Evolutionary conservation across 2,888 invertebrate genomes (phyloP), one percentile per base, ranked within the genome.

Genomic region (Laspeyria flexula): DNA sequence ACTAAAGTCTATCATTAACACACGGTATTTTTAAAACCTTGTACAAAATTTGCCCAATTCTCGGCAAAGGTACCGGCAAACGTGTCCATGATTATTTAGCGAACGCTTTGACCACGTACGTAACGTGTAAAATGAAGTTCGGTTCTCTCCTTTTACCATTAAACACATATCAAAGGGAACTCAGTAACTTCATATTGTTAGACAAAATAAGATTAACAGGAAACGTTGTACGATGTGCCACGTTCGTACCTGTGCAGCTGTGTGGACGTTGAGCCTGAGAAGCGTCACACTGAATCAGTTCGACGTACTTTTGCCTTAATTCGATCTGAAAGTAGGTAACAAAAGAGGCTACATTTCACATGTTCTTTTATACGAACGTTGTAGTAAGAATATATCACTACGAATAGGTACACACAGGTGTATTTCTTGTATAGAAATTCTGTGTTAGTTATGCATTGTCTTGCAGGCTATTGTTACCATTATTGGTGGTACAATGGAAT

Each of bases 111-210:
- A 25, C 7, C 4, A 25, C 25, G 25, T 7, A 25, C 25, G 25
- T 6, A 1, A 6, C 25, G 7, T 18, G 18, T 18, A 18, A 18
- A 18, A 18, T 18, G 18, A 3, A 18, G 15, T 5, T 15, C 9
- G 4, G 0, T 11, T 30, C 30, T n/a, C 11, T 33, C 15, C 2
- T 15, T 15, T 7, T 35, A 10, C 10, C 18, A 16, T 3, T 10
- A 35, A n/a, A 35, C 11, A 21, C 34, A 12, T 18, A 12, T 37
- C 37, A 37, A 37, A 37, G 21, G 1, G 12, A 23, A 21, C 10
- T 37, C 37, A 10, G 11, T 37, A 37, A 15, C 25, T 15, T 43
- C 15, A 43, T 34, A 34, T 34, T 16, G 33, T 43, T 15, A 25
- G 7, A 15, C 1, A n/a, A 33, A 43, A 43, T 25, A 34, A 25